Evolutionary conservation across 1,140 invertebrate genomes (phyloP).

Genomic region (Lucilia sericata): DNA sequence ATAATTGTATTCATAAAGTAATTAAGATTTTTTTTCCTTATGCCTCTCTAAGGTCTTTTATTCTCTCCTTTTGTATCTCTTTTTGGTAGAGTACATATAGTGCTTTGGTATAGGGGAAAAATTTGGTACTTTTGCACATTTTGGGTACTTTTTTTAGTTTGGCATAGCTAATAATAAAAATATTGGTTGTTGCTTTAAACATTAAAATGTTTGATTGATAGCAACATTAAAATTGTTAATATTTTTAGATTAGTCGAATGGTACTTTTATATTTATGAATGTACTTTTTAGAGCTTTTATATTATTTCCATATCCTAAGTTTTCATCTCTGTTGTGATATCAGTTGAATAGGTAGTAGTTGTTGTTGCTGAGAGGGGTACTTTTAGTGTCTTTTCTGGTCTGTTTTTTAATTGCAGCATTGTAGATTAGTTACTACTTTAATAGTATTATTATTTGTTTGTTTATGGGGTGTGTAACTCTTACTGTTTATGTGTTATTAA

Average conservation of each 20-base stretch:
- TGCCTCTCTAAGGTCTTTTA: background rate
- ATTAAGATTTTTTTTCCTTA: constrained; percentile 17
- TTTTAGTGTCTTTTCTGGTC: background rate
- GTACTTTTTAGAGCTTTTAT: no score
- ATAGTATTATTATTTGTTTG: background rate
- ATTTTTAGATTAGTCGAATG: no score
- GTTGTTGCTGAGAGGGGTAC: background rate
- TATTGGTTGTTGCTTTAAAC: no score
- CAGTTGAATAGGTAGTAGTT: background rate
- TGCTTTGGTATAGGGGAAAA: background rate
- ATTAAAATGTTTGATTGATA: no score
- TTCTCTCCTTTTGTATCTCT: background rate
- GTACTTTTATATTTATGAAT: no score
- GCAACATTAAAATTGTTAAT: no score
- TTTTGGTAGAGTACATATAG: background rate
- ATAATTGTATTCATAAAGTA: constrained; percentile 36
- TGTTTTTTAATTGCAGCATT: background rate
- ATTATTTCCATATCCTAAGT: background rate
- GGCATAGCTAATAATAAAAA: no score
- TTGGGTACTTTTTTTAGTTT: background rate
- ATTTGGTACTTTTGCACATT: background rate
- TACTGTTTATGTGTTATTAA: background rate
- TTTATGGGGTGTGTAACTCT: constrained; percentile 9
- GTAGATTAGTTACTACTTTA: constrained; percentile 23
- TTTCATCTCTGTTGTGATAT: background rate